Evolutionary conservation across 1,140 invertebrate species (phyloP), one percentile per base, ranked within the genome.

Genomic region (Branchinecta lynchi): DNA sequence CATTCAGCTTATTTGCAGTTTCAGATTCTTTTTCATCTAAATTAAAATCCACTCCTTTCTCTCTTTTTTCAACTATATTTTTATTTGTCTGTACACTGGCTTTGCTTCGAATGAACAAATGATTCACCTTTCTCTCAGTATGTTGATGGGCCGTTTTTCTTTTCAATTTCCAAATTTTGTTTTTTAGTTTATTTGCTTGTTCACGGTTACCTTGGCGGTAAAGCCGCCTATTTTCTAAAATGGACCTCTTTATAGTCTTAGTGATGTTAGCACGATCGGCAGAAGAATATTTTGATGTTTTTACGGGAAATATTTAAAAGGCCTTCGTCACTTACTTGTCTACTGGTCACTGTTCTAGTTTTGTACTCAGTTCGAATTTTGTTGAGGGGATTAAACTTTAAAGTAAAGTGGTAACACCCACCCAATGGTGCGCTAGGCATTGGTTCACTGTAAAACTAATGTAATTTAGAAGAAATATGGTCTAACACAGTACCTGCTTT

Each of bases 1-100:
- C 46, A 51, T 51, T 51, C 46, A 51, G 46, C 46, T 51, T 51
- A n/a, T n/a, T n/a, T n/a, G n/a, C n/a, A n/a, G n/a, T n/a, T n/a
- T n/a, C n/a, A n/a, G n/a, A n/a, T n/a, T n/a, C n/a, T n/a, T n/a
- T n/a, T n/a, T n/a, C n/a, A n/a, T n/a, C n/a, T n/a, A n/a, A n/a
- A n/a, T n/a, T 51, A 51, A 51, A 51, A 51, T 51, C 46, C 46
- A 51, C 46, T n/a, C 46, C 46, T 51, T 51, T 51, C 46, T 51
- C 46, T 51, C n/a, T n/a, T 51, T 51, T 51, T 51, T 51, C 46
- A 51, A 51, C 46, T 51, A 51, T 51, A 51, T 51, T 51, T 51
- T 51, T 9, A 51, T 51, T 51, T 51, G 9, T 51, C 46, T 51
- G 46, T n/a, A 51, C 46, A 51, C 46, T 51, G 46, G 46, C 46